Evolutionary conservation across 2,888 invertebrate species (phyloP), one percentile per base, ranked within the genome.

Genomic region (Xestobium rufovillosum): DNA sequence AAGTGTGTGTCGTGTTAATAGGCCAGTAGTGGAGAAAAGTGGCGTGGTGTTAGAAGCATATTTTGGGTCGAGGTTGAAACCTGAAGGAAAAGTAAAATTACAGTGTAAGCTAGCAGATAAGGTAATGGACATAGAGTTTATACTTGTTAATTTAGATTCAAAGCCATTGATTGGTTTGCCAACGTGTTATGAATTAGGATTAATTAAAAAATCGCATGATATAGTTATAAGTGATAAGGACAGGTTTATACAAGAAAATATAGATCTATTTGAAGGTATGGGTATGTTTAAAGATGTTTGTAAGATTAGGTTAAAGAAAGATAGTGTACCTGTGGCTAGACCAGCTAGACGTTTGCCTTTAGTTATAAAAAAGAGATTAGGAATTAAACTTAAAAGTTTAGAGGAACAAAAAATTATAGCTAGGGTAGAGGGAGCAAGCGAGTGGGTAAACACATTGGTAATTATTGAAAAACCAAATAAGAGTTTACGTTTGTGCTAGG

Each of bases 391-490:
- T 12, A n/a, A 29, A 3, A 11, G 9, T 12, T 12, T 29, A 29
- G 29, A 29, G 13, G 13, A 29, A 11, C 9, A 10, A 3, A 29
- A 4, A 29, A 4, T 29, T 11, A 29, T 29, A 3, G 29, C 11
- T 4, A 29, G 13, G 13, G 29, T 29, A 4, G 4, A 29, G 3
- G 10, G 13, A n/a, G 12, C 29, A 4, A 13, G 12, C n/a, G 29
- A 29, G 4, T 29, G 12, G 6, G 29, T 12, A n/a, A 10, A 12
- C 13, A 29, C 3, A 11, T 29, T 29, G 29, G 29, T 29, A 11
- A 13, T 29, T 11, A 14, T 29, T 11, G 6, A 29, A 29, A 29
- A 29, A 4, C 29, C 29, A n/a, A 6, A 29, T 29, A 29, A 29
- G 13, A 29, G 9, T 11, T 29, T 29, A 12, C 12, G 29, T n/a